phyloP scores from a whole-genome alignment of 2,113 vertebrate species.

The Montifringilla adamsi region DNA sequence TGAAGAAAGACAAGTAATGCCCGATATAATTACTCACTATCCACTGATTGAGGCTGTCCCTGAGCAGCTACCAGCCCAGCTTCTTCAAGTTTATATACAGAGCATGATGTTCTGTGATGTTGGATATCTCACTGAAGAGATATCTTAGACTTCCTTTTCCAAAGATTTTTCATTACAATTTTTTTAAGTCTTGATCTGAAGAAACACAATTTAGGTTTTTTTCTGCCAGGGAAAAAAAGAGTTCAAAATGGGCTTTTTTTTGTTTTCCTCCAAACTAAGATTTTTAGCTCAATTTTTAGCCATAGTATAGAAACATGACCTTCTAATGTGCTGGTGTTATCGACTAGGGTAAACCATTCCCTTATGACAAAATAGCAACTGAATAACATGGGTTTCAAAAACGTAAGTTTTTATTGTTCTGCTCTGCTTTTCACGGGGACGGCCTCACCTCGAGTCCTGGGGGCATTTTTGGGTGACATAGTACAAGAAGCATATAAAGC shows the following conservation, averaged over 20 bases:
- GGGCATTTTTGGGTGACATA: not conserved
- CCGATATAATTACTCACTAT: rapidly evolving
- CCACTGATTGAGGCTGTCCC: not conserved
- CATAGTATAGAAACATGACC: rapidly evolving
- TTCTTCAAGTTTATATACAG: not conserved
- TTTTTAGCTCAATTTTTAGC: not conserved
- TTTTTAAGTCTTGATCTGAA: not conserved
- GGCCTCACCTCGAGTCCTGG: rapidly evolving
- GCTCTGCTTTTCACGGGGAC: not conserved
- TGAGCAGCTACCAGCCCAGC: no score
- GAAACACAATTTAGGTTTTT: not conserved
- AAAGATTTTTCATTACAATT: not conserved
- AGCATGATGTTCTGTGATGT: not conserved
- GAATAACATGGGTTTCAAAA: not conserved
- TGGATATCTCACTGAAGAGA: no score
- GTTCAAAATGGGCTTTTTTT: not conserved
- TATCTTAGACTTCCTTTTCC: not conserved
- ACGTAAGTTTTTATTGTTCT: not conserved
- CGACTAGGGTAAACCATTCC: not conserved
- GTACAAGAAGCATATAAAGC: not conserved
- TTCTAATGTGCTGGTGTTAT: not conserved
- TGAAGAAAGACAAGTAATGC: not conserved
- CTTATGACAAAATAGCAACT: not conserved
- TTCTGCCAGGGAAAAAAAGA: rapidly evolving
- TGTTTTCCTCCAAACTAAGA: not conserved